Evolutionary conservation across 2,888 invertebrate genomes (phyloP), one percentile per base, ranked within the genome.

Genomic region (Catocala sponsa): DNA sequence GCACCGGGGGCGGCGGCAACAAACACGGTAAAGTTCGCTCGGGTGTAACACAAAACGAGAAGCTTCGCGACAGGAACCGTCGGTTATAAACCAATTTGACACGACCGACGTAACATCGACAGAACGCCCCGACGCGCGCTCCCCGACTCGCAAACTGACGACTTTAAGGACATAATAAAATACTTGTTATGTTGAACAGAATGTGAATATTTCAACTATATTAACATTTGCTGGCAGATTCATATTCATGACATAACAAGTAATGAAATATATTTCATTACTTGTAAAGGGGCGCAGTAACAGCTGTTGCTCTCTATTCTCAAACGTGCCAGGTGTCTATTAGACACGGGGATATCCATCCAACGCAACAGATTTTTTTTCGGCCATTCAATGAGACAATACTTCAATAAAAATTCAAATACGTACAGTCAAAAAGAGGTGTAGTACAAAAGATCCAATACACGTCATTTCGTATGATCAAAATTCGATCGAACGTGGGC

Each of bases 261-360:
- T 43, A 57, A 46, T 54, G 56, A 53, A 63, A 55, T 10, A n/a
- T n/a, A n/a, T n/a, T n/a, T n/a, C n/a, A n/a, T n/a, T n/a, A n/a
- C n/a, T n/a, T n/a, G 2, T 35, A 44, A 59, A 41, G 69, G 65
- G 64, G 65, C 75, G 73, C 72, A 77, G 67, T 79, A 78, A 84
- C 90, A 90, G 89, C 90, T 90, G 90, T 80, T 82, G 78, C 74
- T 78, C 72, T 59, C 59, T 68, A 70, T 68, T 59, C 68, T 57
- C 66, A 76, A 78, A 73, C 25, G 69, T 77, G 86, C 89, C 88
- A 84, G 84, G 83, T 84, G 84, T n/a, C 32, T 55, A 43, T 50
- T 55, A 55, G 41, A 68, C 51, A 72, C 62, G 70, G 47, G 47
- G 42, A 58, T 58, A 63, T 56, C 52, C 55, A 43, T 56, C 9